A percentile compares a stretch with the other conserved stretches of the same genome.
phyloP scores from a whole-genome alignment of 1,140 invertebrate genomes.

The Magallana gigas region DNA sequence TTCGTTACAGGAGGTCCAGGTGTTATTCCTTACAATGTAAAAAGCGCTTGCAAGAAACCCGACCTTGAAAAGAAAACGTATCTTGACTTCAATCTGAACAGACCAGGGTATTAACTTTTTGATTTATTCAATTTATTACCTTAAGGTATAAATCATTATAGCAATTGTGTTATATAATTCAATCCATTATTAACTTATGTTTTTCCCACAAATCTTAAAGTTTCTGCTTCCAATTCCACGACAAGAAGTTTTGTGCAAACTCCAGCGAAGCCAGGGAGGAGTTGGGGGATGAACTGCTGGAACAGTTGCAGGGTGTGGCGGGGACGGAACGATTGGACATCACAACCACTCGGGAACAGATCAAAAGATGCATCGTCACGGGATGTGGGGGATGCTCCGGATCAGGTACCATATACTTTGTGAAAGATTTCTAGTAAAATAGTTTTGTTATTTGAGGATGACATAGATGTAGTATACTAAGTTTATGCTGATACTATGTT shows the following conservation, averaged over 20 bases:
- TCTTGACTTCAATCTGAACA: constrained; percentile 1
- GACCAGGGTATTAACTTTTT: neutral
- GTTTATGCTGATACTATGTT: neutral
- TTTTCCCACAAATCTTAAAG: constrained; percentile 15
- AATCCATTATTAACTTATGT: too few relatives aligned
- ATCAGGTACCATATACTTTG: neutral
- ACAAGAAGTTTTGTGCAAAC: constrained; percentile 24
- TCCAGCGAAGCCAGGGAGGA: neutral
- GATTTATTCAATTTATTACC: neutral
- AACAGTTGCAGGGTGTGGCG: constrained; percentile 4
- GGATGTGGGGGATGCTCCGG: constrained; percentile 30
- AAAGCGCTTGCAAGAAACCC: constrained; percentile 28
- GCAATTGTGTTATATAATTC: neutral
- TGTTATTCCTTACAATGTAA: constrained; percentile 39
- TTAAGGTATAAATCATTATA: neutral
- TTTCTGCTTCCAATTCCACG: constrained; percentile 39
- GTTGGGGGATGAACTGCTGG: neutral
- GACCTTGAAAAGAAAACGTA: constrained; percentile 34
- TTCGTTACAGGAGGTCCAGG: constrained; percentile 39
- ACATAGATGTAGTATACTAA: neutral
- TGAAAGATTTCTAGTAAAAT: too few relatives aligned
- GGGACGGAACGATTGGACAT: neutral
- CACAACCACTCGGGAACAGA: neutral
- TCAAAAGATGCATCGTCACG: neutral
- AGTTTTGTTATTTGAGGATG: neutral